Evolutionary conservation across 2,888 invertebrate species (phyloP), one percentile per base, ranked within the genome.

Genomic region (Notodonta ziczac): DNA sequence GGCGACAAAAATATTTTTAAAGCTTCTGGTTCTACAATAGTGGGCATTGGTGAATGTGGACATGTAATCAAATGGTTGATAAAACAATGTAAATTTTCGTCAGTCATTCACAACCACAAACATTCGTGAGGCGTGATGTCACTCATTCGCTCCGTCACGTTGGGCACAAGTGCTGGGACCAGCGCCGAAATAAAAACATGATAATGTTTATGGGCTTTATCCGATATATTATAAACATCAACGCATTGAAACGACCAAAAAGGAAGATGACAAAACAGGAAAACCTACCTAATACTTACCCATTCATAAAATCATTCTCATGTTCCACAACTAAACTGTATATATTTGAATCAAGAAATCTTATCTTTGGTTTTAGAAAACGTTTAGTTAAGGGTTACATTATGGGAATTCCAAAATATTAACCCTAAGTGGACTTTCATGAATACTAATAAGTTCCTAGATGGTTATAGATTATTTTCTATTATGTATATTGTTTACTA

Each of bases 71-170:
- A 67, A 66, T 39, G 54, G 35, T 39, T 35, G 54, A 65, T 69
- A 70, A 69, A 73, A 72, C 66, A 70, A 74, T 72, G 65, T 64
- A 62, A 58, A 72, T 73, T 74, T 72, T 70, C 67, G 67, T 67
- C 67, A 70, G 66, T 70, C 62, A 71, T 72, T 65, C 61, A 66
- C 65, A 63, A 63, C 65, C 68, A 70, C 70, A 75, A 78, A 82
- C 83, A 85, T 87, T 86, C 76, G 78, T 76, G 75, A 80, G 80
- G 82, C 82, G 79, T 89, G 89, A 89, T 88, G 89, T 91, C 89
- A 90, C 85, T 85, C 77, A 79, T 78, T 75, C 77, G 78, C 77
- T 81, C 81, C 84, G 87, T 88, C 85, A 85, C 81, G 78, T 83
- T 85, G 84, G 9, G 39, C 79, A 74, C 87, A 89, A 88, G 86